Base-by-base conservation (phyloP, 2,797 vertebrate genomes). In the Pampus argenteus region DNA sequence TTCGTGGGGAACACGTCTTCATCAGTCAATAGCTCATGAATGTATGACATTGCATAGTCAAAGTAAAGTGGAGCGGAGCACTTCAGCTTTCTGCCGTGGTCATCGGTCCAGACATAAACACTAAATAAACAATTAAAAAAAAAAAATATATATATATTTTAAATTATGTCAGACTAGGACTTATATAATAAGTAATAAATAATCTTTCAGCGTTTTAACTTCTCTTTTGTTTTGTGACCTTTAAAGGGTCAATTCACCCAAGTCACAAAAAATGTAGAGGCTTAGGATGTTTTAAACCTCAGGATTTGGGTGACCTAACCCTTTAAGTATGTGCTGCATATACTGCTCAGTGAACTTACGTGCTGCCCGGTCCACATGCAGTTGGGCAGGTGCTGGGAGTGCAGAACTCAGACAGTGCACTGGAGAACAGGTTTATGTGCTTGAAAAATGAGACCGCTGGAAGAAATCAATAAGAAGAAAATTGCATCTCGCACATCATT, bases 31-130 rank as follows among this genome's bases (percentile, higher is more conserved):
- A 95, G 88, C 25, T 95, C 93, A 70, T 95, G 95, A 65, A 95
- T 92, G 84, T 95, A 95, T 26, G 92, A 95, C 94, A 94, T 92
- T 85, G 93, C 91, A 2, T 95, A 95, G 86, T 94, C 93, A n/a
- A 92, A 92, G 91, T 95, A 95, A 45, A 95, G 91, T 0, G 95
- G 94, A 23, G 92, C 94, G 1, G 94, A 95, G 79, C 95, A 95
- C 80, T 93, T 95, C 66, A 94, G 81, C 87, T 93, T 95, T 80
- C 90, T 94, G 69, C 94, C 93, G 0, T 94, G 91, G 50, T 95
- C 94, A 15, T 95, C 94, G 0, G 83, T 95, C 95, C 95, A 95
- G 65, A 91, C 77, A 75, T 94, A 95, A 70, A 94, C 78, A 78
- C 95, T 95, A 50, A 55, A n/a, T 3, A 14, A 7, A 5, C 11